phyloP scores from a whole-genome alignment of 30 jellyfish, hydroid and myxozoan species.

The Catostylus mosaicus region DNA sequence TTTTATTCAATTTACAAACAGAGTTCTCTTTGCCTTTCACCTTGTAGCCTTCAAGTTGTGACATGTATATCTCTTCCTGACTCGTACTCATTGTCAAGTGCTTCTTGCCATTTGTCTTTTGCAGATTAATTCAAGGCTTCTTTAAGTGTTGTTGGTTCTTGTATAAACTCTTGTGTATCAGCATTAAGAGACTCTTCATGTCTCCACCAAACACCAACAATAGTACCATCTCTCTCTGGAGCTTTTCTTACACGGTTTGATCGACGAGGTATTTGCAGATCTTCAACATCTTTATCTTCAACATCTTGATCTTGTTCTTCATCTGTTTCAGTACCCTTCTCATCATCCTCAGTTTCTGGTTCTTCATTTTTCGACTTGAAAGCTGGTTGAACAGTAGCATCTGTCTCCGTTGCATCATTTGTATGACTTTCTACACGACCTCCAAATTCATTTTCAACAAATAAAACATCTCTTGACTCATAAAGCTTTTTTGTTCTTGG shows the following conservation, averaged over 20 bases:
- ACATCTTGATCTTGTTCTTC: no score
- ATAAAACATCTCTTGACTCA: conserved; percentile 50
- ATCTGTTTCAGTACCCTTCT: no score
- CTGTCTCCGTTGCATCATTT: no score
- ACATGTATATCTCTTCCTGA: conserved; percentile 58
- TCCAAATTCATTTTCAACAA: no score
- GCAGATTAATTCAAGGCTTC: conserved; percentile 30
- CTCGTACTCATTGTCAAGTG: conserved; percentile 24
- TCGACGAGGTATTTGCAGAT: conserved; percentile 16
- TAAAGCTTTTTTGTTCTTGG: conserved; percentile 10
- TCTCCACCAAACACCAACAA: conserved; percentile 13
- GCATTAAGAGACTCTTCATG: conserved; percentile 22
- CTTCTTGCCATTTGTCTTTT: conserved; percentile 23
- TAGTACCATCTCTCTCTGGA: conserved; percentile 42
- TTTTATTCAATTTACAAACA: conserved; percentile 53
- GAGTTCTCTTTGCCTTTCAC: conserved; percentile 26
- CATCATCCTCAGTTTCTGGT: no score
- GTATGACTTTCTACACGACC: no score
- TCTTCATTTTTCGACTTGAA: no score
- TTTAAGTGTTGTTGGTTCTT: conserved; percentile 29
- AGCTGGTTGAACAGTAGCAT: no score
- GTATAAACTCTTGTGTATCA: conserved; percentile 8
- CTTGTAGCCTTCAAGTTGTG: conserved; percentile 41
- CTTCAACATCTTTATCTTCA: no score
- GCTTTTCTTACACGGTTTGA: conserved; percentile 30